Conservation (phyloP, 2,888 invertebrate genomes). For the Lissonota sp. region DNA sequence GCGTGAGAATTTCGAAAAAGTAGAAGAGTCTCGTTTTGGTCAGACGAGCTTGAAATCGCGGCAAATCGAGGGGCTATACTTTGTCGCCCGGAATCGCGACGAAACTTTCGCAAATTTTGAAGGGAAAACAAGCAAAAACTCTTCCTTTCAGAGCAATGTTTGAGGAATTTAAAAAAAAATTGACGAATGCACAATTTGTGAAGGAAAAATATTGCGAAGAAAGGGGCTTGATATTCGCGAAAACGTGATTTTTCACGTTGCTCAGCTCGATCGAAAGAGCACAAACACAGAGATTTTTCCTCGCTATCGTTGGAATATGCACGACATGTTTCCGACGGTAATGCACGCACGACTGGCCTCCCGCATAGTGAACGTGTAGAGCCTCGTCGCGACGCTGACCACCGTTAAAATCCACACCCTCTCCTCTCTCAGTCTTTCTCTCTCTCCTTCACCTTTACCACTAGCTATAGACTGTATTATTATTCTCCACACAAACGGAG, state of each 20-base stretch:
- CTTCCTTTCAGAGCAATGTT: no score
- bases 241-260: background rate
- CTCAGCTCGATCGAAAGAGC: background rate
- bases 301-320: conserved; percentile 47
- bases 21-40: background rate
- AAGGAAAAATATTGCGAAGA: no score
- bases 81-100: no score
- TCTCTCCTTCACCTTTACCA: conserved; percentile 28
- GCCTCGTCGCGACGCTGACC: conserved; percentile 78
- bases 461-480: conserved; percentile 8
- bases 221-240: no score
- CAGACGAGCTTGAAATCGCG: background rate
- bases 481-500: background rate
- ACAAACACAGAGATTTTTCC: conserved; percentile 7
- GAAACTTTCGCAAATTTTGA: no score
- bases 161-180: no score
- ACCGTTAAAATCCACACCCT: conserved; percentile 64
- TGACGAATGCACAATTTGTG: no score
- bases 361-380: conserved; percentile 70
- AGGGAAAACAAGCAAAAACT: no score
- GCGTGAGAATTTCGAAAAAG: background rate
- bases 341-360: conserved; percentile 72
- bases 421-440: conserved; percentile 44
- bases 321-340: conserved; percentile 68
- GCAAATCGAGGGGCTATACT: no score